Evolutionary conservation across 2,113 vertebrate species (phyloP).

Genomic region (Phaethon lepturus): DNA sequence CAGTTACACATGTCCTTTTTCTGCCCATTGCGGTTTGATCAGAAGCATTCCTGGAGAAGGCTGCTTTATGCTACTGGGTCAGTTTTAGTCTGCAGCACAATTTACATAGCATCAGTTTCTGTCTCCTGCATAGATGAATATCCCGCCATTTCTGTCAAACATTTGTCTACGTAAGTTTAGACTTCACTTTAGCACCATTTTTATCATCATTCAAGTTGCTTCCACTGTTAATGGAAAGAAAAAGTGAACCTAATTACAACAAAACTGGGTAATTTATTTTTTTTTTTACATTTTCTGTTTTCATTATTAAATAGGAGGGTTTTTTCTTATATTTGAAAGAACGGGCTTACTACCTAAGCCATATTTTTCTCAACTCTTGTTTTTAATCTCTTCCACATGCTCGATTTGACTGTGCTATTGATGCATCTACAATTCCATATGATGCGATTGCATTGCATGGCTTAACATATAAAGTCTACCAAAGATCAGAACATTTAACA

Average conservation of each 20-base stretch:
- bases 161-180: neutral
- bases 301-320: neutral
- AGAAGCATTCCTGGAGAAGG: neutral
- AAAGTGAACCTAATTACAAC: neutral
- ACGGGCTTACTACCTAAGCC: neutral
- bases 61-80: neutral
- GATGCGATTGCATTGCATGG: neutral
- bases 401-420: neutral
- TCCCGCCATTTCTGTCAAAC: neutral
- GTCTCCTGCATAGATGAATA: neutral
- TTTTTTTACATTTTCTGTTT: neutral
- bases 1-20: neutral
- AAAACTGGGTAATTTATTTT: neutral
- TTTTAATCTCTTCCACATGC: conserved; percentile 12
- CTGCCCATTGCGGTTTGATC: neutral
- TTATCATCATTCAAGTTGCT: neutral
- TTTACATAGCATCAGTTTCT: neutral
- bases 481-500: neutral
- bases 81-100: neutral
- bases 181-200: neutral
- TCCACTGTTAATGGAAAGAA: neutral
- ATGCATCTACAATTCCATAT: neutral
- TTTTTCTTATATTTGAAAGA: neutral
- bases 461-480: neutral
- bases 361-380: neutral